Evolutionary conservation across 2,888 invertebrate genomes (phyloP).

Genomic region (Pachymerium ferrugineum): DNA sequence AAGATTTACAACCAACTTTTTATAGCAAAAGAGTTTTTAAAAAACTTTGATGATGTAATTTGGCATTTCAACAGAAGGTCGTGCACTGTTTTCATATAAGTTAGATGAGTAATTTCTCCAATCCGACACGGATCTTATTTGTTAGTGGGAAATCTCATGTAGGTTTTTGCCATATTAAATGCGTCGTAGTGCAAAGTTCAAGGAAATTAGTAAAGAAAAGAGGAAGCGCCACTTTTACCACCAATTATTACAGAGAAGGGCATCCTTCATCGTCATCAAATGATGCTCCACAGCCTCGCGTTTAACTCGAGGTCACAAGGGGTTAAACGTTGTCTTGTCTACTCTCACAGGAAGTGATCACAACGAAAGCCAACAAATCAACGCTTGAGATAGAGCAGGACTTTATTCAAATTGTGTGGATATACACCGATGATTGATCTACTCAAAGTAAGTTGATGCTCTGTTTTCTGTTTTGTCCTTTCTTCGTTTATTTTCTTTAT

Average conservation of each 20-base stretch:
- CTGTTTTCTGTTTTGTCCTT: neutral
- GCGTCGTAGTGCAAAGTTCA: neutral
- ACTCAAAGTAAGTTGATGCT: neutral
- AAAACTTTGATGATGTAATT: neutral
- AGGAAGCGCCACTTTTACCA: conserved; percentile 11
- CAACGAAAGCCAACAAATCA: conserved; percentile 1
- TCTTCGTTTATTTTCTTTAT: neutral
- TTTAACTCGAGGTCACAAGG: conserved; percentile 11
- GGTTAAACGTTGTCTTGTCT: conserved; percentile 27
- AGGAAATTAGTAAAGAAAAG: neutral
- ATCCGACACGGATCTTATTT: conserved; percentile 16
- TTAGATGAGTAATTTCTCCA: neutral
- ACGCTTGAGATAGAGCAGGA: conserved; percentile 20
- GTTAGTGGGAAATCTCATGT: neutral
- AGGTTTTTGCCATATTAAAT: conserved; percentile 12
- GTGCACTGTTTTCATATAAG: neutral
- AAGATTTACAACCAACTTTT: neutral
- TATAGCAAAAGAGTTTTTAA: no score
- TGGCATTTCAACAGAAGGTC: conserved; percentile 15
- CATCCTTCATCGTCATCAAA: neutral
- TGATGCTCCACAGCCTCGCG: conserved; percentile 2
- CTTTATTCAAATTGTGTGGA: neutral
- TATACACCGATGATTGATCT: neutral
- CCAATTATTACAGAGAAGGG: conserved; percentile 5
- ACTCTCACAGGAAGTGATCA: conserved; percentile 26